Percentiles rank a stretch among this genome's conserved stretches.
These are phyloP conservation scores for Pollenia angustigena DNA, from an alignment of 2,888 invertebrate species.

Conservation along the genomic window DNA sequence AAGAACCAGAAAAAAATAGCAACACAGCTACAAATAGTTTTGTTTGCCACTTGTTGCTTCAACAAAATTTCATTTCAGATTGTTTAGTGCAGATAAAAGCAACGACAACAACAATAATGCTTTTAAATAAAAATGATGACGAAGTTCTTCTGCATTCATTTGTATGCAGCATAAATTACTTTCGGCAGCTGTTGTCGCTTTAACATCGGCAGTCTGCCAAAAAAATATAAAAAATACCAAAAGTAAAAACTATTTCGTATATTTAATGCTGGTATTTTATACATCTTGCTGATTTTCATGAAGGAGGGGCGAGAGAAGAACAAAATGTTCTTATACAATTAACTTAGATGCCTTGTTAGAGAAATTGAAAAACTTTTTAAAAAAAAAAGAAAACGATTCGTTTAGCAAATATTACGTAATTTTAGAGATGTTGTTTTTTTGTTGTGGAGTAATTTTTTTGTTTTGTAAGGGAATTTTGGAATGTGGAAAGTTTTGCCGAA, in stretches of 20 bases:
- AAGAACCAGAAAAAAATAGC: constrained; percentile 1
- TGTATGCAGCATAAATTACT: neutral
- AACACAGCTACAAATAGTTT: constrained; percentile 60
- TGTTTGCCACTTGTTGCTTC: constrained; percentile 70
- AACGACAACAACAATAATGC: constrained; percentile 8
- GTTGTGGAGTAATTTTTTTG: neutral
- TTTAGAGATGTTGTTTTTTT: neutral
- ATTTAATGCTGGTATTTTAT: constrained; percentile 19
- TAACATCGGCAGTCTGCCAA: constrained; percentile 46
- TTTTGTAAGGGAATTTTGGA: neutral
- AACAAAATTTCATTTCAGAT: constrained; percentile 48
- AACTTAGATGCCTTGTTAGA: constrained; percentile 52
- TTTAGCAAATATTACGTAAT: constrained; percentile 48
- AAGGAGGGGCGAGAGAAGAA: neutral
- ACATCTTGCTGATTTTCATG: neutral
- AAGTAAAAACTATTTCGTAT: constrained; percentile 41
- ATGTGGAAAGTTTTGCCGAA: neutral
- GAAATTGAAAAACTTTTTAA: constrained; percentile 50
- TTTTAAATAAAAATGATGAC: constrained; percentile 12
- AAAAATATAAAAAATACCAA: constrained; percentile 34
- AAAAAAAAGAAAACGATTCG: constrained; percentile 17
- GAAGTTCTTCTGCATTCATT: neutral
- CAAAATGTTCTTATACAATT: constrained; percentile 35
- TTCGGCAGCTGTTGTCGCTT: neutral
- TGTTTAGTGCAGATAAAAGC: constrained; percentile 31